Evolutionary conservation across 2,113 vertebrate species (phyloP), one percentile per base, ranked within the genome.

Genomic region (Otolemur garnettii): DNA sequence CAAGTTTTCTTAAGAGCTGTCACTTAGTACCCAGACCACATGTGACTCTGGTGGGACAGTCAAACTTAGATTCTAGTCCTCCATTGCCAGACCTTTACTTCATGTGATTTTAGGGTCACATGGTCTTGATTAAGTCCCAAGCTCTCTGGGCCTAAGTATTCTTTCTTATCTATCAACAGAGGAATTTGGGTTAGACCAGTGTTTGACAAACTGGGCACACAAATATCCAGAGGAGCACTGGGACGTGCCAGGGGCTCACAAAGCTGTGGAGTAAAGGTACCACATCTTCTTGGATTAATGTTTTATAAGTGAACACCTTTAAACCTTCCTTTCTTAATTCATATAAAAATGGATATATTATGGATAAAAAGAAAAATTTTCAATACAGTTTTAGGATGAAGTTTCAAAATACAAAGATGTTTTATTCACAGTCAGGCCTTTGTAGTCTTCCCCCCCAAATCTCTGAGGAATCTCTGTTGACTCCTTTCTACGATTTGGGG

Each of bases 381-480:
- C 33, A 45, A 87, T 38, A 18, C 3, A 24, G 30, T 81, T 96
- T 86, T 96, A 87, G 21, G 3, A 64, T 55, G 60, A 92, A 85
- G 22, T 3, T 33, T 78, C 7, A 93, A 50, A 75, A 64, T 74
- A 82, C 18, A 91, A 92, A 92, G 72, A 91, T n/a, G 64, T 90
- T 62, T 30, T 75, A 92, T 60, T 4, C 15, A 26, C 9, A 2
- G 21, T 69, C 21, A 91, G 28, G 4, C 35, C 12, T 60, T 57
- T 78, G 45, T 82, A 78, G 21, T 4, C 18, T 85, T 80, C 93
- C 10, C 24, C 5, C 1, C 30, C n/a, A 90, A 30, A 60, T 93
- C 45, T 50, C 81, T 83, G 21, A 69, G 50, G 24, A 59, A 75
- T 82, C 21, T 35, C 30, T 82, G 0, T 57, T 92, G 14, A 42